phyloP scores from a whole-genome alignment of 2,113 vertebrate genomes.

The Notechis scutatus region DNA sequence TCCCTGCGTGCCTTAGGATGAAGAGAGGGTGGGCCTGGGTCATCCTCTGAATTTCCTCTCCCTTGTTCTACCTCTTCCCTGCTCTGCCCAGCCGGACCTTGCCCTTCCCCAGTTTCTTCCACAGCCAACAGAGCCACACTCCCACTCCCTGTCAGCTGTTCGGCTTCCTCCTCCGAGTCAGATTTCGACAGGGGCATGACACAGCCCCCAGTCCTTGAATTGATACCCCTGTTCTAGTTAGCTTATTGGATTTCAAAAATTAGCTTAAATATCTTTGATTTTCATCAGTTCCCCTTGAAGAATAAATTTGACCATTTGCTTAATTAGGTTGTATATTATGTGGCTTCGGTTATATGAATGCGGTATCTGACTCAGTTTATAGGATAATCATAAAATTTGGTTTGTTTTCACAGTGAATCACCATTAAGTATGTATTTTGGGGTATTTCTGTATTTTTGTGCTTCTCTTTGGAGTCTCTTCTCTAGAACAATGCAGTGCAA shows the following conservation, averaged over 20 bases:
- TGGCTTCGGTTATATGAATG: conserved; percentile 16
- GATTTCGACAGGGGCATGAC: too few species aligned
- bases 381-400: conserved; percentile 38
- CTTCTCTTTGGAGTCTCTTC: not conserved
- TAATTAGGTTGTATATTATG: conserved; percentile 17
- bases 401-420: conserved; percentile 13
- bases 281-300: not conserved
- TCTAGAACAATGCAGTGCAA: conserved; percentile 19
- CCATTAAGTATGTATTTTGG: not conserved
- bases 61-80: too few species aligned
- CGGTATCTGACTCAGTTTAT: conserved; percentile 38
- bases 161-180: too few species aligned
- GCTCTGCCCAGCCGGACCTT: too few species aligned
- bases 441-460: conserved; percentile 14
- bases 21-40: too few species aligned
- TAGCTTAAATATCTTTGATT: not conserved
- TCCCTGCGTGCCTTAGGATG: too few species aligned
- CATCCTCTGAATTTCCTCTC: too few species aligned
- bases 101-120: too few species aligned
- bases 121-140: too few species aligned
- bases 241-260: not conserved
- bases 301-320: not conserved
- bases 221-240: not conserved
- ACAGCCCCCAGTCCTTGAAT: too few species aligned
- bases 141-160: too few species aligned